Percentiles rank a stretch among this genome's conserved stretches.
Conservation (phyloP, 2,888 invertebrate genomes). For the Morinoia aosen region DNA sequence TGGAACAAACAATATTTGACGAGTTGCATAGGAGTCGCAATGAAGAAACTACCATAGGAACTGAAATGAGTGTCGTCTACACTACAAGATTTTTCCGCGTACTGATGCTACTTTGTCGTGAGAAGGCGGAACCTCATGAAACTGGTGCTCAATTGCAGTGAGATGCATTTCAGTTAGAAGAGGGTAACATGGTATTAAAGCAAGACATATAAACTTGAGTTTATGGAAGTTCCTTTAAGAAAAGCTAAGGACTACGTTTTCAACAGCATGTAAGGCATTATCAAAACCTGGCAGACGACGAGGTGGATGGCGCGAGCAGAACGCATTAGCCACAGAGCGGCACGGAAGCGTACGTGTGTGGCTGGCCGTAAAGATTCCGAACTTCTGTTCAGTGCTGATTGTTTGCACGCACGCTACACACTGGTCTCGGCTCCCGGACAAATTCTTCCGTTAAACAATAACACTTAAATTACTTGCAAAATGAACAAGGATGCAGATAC, state of each 20-base stretch:
- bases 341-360: background rate
- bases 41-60: background rate
- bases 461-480: background rate
- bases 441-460: background rate
- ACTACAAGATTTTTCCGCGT: background rate
- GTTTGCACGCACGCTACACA: background rate
- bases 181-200: background rate
- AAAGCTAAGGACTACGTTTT: too few relatives aligned
- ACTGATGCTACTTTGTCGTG: background rate
- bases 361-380: background rate
- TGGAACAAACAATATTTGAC: background rate
- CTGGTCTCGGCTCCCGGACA: background rate
- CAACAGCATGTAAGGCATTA: too few relatives aligned
- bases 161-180: background rate
- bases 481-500: background rate
- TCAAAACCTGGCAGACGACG: too few relatives aligned
- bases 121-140: too few relatives aligned
- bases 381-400: background rate
- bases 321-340: background rate
- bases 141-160: too few relatives aligned
- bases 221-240: background rate
- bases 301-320: background rate
- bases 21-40: background rate
- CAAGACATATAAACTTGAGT: background rate
- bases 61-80: background rate